Conservation (phyloP, 1,140 invertebrate species). For the Drosophila albomicans region DNA sequence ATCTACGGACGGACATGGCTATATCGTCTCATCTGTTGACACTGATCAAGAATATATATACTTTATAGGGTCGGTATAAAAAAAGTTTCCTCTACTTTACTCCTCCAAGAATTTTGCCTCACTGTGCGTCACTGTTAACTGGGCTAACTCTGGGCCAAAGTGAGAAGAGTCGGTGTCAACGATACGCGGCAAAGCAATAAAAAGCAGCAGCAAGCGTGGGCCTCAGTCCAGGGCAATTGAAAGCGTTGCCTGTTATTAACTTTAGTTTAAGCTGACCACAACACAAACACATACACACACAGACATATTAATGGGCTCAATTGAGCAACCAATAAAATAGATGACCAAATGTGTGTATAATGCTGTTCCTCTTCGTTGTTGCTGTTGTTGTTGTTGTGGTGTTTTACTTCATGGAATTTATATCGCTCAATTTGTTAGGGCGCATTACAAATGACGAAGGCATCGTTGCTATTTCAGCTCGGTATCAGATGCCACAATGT, state of each 20-base stretch:
- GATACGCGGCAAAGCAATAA: constrained; percentile 33
- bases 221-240: constrained; percentile 28
- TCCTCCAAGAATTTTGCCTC: not conserved
- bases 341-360: constrained; percentile 40
- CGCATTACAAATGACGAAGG: constrained; percentile 34
- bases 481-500: constrained; percentile 7
- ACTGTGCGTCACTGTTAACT: constrained; percentile 32
- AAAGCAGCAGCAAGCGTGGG: constrained; percentile 39
- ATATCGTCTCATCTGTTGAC: no score
- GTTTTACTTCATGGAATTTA: constrained; percentile 33
- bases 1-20: no score
- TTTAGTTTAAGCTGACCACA: constrained; percentile 21
- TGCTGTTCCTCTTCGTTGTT: constrained; percentile 5
- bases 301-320: constrained; percentile 50
- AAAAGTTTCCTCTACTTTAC: no score
- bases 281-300: constrained; percentile 14
- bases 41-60: no score
- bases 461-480: constrained; percentile 15
- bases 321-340: constrained; percentile 52
- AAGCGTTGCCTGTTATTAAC: constrained; percentile 23
- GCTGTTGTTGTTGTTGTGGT: not conserved
- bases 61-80: no score
- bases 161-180: constrained; percentile 15
- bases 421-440: constrained; percentile 44
- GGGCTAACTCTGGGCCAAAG: constrained; percentile 23